Percentiles rank a stretch among this genome's conserved stretches.
phyloP scores from a whole-genome alignment of 2,797 vertebrate genomes.

The Lacerta agilis region DNA sequence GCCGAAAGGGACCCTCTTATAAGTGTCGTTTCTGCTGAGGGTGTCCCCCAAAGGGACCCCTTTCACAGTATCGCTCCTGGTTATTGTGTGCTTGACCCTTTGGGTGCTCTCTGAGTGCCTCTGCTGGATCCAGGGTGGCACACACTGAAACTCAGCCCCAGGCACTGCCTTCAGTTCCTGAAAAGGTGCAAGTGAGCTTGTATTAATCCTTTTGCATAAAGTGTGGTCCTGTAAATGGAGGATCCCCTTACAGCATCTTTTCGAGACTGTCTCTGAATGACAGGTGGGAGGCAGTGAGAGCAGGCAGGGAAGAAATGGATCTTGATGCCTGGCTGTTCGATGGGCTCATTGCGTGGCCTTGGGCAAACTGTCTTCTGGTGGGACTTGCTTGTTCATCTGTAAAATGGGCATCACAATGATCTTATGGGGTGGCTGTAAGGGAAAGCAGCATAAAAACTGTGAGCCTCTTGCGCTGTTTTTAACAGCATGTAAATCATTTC shows the following conservation, averaged over 20 bases:
- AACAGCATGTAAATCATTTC: background rate
- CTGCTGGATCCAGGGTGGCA: background rate
- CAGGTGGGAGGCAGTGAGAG: background rate
- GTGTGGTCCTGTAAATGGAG: background rate
- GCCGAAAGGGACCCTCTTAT: background rate
- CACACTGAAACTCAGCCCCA: too few relatives aligned
- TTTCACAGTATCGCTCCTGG: background rate
- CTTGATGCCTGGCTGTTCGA: background rate
- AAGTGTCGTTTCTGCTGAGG: background rate
- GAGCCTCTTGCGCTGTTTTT: background rate
- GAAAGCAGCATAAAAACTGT: too few relatives aligned
- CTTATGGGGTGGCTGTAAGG: background rate
- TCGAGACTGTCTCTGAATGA: background rate
- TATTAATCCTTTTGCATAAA: too few relatives aligned
- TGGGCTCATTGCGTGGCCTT: background rate
- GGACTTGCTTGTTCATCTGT: background rate
- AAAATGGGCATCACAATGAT: background rate
- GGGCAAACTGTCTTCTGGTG: background rate
- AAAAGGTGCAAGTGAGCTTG: background rate
- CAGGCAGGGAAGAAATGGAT: background rate
- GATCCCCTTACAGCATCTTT: background rate
- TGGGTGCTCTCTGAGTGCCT: background rate
- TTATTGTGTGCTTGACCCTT: too few relatives aligned
- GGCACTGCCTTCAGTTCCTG: background rate
- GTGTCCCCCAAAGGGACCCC: background rate